Evolutionary conservation across 2,888 invertebrate genomes (phyloP), one percentile per base, ranked within the genome.

Genomic region (Acanthopleura granulata): DNA sequence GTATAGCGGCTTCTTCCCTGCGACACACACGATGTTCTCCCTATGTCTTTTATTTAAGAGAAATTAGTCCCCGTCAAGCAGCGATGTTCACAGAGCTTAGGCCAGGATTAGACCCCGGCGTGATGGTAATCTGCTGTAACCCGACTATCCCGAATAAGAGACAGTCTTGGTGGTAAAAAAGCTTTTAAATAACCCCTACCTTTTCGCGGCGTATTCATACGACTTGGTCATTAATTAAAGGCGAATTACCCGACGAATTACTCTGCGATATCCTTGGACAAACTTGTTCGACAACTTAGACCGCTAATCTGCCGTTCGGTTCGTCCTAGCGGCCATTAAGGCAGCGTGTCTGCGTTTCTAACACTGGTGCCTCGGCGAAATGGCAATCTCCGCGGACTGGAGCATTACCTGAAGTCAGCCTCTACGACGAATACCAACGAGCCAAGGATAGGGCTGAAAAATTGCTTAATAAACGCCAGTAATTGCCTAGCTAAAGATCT

Each of bases 381-480:
- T n/a, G 57, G 57, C n/a, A 22, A 57, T 57, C 18, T 22, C n/a
- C n/a, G 3, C 6, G 22, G 57, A 57, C 18, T 14, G 57, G n/a
- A 6, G 18, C n/a, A 27, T 27, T 66, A 66, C 66, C 66, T 27
- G 18, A 27, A 22, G 29, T 27, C 66, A 27, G 27, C 29, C 66
- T 66, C 66, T 66, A 66, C 29, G 22, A 22, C 29, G 66, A 66
- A 66, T 66, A 66, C 66, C 16, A 66, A 66, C 66, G 66, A 27
- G 25, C 22, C 25, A 6, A 22, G 66, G 29, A 66, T 27, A 27
- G 29, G 66, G 66, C 12, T 66, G 66, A 66, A 66, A 66, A 66
- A 66, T 66, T 66, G 29, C 25, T 27, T 66, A 66, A 66, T 66
- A 66, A 66, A 66, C 9, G 66, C 66, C 25, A 25, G 66, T 22